Evolutionary conservation across 2,113 vertebrate genomes (phyloP).

Genomic region (Stigmatopora nigra): DNA sequence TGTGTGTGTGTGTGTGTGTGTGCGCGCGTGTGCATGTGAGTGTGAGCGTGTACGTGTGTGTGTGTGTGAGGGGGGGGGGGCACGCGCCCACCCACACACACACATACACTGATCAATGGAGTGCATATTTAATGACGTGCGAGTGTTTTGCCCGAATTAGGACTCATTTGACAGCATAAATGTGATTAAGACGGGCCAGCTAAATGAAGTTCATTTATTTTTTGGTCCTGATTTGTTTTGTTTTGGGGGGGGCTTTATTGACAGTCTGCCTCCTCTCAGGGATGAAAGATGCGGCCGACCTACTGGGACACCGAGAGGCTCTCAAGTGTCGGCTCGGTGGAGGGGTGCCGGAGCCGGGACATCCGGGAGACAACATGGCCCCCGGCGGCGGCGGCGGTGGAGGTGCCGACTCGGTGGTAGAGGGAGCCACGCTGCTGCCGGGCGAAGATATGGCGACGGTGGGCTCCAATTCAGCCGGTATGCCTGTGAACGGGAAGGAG

Average conservation of each 20-base stretch:
- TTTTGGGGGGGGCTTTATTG: constrained; percentile 1
- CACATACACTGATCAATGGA: constrained; percentile 76
- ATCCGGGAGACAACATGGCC: constrained; percentile 90
- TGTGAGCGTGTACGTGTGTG: neutral
- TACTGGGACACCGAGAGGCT: constrained; percentile 92
- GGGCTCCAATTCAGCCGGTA: constrained; percentile 83
- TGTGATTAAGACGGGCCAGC: constrained; percentile 8
- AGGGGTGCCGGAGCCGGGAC: constrained; percentile 81
- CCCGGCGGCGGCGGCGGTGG: constrained; percentile 51
- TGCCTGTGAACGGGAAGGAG: constrained; percentile 86
- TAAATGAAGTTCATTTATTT: constrained; percentile 8
- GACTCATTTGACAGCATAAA: constrained; percentile 20
- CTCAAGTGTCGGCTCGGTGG: constrained; percentile 91
- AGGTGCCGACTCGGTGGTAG: constrained; percentile 86
- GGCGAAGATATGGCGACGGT: constrained; percentile 88
- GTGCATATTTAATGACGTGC: constrained; percentile 39
- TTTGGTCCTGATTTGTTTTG: constrained; percentile 5
- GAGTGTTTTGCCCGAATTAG: constrained; percentile 23
- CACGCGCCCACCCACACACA: no score
- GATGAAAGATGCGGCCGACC: constrained; percentile 95
- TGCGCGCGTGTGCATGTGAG: constrained; percentile 18
- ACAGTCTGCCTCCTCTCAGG: constrained; percentile 69
- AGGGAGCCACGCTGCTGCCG: constrained; percentile 89
- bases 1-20: neutral
- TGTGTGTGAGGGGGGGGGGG: neutral